Evolutionary conservation across 2,888 invertebrate species (phyloP), one percentile per base, ranked within the genome.

Genomic region (Cotesia congregata): DNA sequence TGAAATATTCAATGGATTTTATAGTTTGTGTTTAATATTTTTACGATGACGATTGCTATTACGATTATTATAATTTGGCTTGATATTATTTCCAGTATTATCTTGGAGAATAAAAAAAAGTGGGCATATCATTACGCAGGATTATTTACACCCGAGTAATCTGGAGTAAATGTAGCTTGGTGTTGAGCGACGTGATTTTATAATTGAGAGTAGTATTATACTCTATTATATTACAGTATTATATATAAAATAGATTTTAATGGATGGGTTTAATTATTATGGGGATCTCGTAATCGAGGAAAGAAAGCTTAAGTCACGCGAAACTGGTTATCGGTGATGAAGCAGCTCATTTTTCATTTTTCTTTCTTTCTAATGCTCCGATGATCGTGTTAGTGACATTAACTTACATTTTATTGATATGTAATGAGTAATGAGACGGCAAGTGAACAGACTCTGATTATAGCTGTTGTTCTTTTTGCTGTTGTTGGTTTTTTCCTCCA

Each of bases 311-410:
- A 20, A 12, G 64, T 62, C 7, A 17, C 41, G 39, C 41, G 39
- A 72, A 72, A 72, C 72, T 39, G 65, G 72, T 72, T 72, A 41
- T 41, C 40, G 40, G 64, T 64, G 17, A 17, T 60, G 9, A 40
- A 62, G 39, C 62, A 30, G 15, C 20, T 20, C 17, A 15, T 65
- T 65, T 41, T 17, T 68, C 17, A 15, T 41, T 39, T 40, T 40
- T 65, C 12, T 40, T 30, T 17, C n/a, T 40, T 72, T 64, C 59
- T 12, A 38, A 6, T n/a, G 15, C 65, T 67, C 12, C 38, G 17
- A 68, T 68, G 38, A 6, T 12, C 38, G 4, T 50, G 50, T 4
- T 50, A 50, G 50, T 50, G 50, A 50, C 12, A 50, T 50, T 50
- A 50, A 50, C 50, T 50, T 50, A 50, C 50, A 50, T 50, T 50